Percentiles rank a stretch among this genome's conserved stretches.
Evolutionary conservation across 2,113 vertebrate genomes (phyloP).

Genomic region (Aptenodytes forsteri): DNA sequence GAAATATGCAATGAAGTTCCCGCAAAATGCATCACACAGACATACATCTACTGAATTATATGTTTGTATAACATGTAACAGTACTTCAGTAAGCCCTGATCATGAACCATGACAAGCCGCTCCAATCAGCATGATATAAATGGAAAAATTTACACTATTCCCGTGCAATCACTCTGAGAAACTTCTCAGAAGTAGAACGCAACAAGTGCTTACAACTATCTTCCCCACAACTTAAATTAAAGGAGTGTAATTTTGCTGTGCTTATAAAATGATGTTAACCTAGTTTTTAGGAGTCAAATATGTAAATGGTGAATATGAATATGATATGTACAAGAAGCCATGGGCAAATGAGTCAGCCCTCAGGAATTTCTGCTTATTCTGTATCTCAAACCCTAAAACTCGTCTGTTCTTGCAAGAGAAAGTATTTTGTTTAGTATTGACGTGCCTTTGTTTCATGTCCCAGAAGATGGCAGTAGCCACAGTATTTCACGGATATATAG

Average conservation of each 20-base stretch:
- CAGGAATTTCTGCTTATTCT: neutral
- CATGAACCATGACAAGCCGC: neutral
- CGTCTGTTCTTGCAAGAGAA: accelerated
- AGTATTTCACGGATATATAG: neutral
- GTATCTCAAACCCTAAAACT: neutral
- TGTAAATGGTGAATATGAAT: neutral
- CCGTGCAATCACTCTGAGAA: neutral
- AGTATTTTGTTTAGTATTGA: accelerated
- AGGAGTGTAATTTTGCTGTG: neutral
- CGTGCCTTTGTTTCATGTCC: neutral
- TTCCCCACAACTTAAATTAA: neutral
- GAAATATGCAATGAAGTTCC: neutral
- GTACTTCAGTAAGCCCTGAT: neutral
- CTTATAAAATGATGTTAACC: neutral
- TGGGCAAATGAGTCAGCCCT: neutral
- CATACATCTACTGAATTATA: neutral
- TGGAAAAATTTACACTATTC: neutral
- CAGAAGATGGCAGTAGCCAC: constrained; percentile 72
- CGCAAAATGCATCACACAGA: neutral
- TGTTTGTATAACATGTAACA: neutral
- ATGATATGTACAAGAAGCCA: neutral
- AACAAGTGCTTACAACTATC: neutral
- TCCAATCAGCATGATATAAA: neutral
- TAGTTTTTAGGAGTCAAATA: neutral
- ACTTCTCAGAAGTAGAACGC: neutral